Base-by-base conservation (phyloP, 2,113 vertebrate species). In the Cinclus cinclus region DNA sequence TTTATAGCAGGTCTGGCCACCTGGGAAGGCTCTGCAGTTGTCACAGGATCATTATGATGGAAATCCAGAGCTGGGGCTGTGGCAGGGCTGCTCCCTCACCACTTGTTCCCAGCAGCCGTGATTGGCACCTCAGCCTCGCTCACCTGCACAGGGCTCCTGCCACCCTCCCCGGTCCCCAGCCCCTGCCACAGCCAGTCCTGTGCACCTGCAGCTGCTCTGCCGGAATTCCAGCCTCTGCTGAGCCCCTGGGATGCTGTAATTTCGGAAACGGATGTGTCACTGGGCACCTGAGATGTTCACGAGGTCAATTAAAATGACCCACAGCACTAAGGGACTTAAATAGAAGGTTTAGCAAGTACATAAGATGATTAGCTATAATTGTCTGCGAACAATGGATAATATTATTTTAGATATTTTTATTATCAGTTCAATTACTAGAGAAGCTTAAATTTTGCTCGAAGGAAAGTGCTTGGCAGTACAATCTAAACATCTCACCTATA, bases 401-500 rank as follows among this genome's bases (percentile, higher is more conserved):
- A 46, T 33, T 25, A 21, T 52, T 41, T 79, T 30, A 76, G 41
- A 37, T 69, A 69, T 71, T 46, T 50, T 84, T 77, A 56, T 58
- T 59, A 37, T 73, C 55, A 25, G 56, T 49, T 80, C 63, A 91
- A 83, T 83, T 78, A 82, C 41, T 71, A 24, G 18, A 92, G 55
- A 39, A 63, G 46, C 41, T 74, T 86, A 58, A 49, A 50, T 87
- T 84, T 31, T 35, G 31, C 60, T 42, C 2, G 67, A 87, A 89
- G 53, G 47, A 53, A 63, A 37, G 23, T 12, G n/a, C 71, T 84
- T 50, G 83, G 68, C 89, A 81, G 56, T 27, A 31, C 50, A 91
- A 80, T 81, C 84, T 78, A 91, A 97, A 90, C 71, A 88, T 49
- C 88, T 95, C 58, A 62, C 68, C 87, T 83, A 6, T 63, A 46